Conservation (phyloP, 2,797 vertebrate genomes). For the Catharus ustulatus region DNA sequence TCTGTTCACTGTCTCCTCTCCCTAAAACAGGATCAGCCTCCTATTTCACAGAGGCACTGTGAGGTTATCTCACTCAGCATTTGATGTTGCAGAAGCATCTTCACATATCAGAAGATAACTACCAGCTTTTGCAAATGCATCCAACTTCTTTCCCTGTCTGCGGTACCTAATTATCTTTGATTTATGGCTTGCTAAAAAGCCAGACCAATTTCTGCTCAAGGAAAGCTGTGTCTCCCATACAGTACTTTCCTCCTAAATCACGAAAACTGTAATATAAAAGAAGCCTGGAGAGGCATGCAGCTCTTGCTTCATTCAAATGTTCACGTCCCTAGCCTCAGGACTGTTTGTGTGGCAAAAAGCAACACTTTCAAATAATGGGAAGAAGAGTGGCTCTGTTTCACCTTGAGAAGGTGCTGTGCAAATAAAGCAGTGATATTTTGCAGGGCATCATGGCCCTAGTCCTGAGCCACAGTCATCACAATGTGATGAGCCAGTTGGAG, state of each 20-base stretch:
- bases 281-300: not conserved
- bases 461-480: not conserved
- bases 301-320: not conserved
- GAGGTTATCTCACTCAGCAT: not conserved
- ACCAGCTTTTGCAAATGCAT: not conserved
- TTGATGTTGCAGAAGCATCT: not conserved
- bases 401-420: not conserved
- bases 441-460: not conserved
- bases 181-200: not conserved
- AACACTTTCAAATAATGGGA: not conserved
- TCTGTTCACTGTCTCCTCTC: not conserved
- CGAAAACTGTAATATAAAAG: not conserved
- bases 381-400: not conserved
- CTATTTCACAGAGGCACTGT: not conserved
- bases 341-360: fast-evolving
- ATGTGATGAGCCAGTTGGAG: not conserved
- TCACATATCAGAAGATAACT: not conserved
- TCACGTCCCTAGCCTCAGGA: not conserved
- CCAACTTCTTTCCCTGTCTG: not conserved
- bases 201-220: not conserved
- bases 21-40: not conserved
- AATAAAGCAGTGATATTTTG: not conserved
- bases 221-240: not conserved
- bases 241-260: not conserved
- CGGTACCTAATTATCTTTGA: not conserved